Base-by-base conservation (phyloP, 2,888 invertebrate species). In the Drosophila neonasuta region DNA sequence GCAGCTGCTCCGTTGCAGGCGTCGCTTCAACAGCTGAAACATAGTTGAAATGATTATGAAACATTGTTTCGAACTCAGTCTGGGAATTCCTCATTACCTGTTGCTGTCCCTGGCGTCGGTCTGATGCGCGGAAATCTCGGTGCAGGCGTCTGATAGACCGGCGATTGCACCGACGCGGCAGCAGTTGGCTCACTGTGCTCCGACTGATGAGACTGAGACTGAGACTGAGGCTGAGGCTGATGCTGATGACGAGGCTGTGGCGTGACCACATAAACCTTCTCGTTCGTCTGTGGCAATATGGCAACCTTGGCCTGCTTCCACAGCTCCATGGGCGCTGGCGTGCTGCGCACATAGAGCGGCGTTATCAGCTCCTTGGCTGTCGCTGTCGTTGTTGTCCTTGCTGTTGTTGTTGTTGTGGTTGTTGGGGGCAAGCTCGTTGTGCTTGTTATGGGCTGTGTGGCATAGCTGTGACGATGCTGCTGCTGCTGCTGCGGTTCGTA, bases 191-290 rank as follows among this genome's bases (percentile, higher is more conserved):
- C 79, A 8, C 42, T 57, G 3, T 72, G 64, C 1, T 64, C 65
- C 3, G 61, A 20, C 20, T 20, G 20, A 20, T 20, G 20, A 20
- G 20, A 20, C 20, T 20, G 20, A 20, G 20, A 1, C 1, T 44
- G 42, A 3, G 17, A 39, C 17, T 60, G 50, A 1, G 59, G 24
- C 64, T 56, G 61, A 3, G 50, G 55, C 2, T 62, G 64, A 5
- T 67, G 45, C 59, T 73, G 84, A 54, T 77, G 82, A 2, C 73
- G 61, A 15, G 95, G 93, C 84, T 95, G 94, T 0, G 96, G 96
- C 3, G 96, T 96, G 0, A 96, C 96, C 1, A 96, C 95, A 79
- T 96, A 96, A 0, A 96, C 93, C 88, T 95, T 95, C 91, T 96
- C 96, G 83, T 95, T 94, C 4, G 95, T 95, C 63, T 94, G 90